Conservation (phyloP, 92 coral and sea anemone genomes). For the Blastomussa wellsi region DNA sequence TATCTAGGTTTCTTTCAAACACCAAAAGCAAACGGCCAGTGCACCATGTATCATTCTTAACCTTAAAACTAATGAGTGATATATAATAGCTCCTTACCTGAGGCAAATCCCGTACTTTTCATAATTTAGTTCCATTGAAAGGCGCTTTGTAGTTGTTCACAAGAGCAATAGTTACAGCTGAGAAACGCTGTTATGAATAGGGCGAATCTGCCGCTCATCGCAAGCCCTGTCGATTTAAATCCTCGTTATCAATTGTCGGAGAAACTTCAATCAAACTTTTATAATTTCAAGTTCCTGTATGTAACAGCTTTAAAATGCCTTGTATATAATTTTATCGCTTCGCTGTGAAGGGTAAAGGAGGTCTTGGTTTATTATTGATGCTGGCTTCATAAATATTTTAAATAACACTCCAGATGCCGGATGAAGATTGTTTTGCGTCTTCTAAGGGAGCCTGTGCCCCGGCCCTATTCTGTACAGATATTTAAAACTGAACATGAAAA, state of each 20-base stretch:
- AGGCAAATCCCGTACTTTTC: slow-evolving; percentile 1
- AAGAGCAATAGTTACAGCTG: neutral
- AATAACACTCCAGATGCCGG: neutral
- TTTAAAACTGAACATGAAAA: neutral
- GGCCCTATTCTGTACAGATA: neutral
- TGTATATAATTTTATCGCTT: neutral
- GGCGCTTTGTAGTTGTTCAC: slow-evolving; percentile 28
- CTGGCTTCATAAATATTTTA: slow-evolving; percentile 20
- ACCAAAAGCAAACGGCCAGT: too few species aligned
- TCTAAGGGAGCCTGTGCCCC: neutral
- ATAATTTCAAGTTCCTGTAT: neutral
- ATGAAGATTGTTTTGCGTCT: neutral
- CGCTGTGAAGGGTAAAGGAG: slow-evolving; percentile 19
- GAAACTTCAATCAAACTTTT: neutral
- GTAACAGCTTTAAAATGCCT: neutral
- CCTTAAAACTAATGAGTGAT: neutral
- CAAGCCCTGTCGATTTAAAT: neutral
- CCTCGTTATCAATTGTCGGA: neutral
- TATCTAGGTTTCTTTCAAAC: neutral
- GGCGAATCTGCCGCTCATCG: slow-evolving; percentile 13
- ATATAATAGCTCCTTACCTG: slow-evolving; percentile 13
- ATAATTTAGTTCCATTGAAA: slow-evolving; percentile 33
- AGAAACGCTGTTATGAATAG: neutral
- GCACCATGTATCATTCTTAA: too few species aligned
- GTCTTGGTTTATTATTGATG: slow-evolving; percentile 38